Percentiles rank a stretch among this genome's conserved stretches.
These are phyloP conservation scores for Sylvilagus bachmani DNA, from an alignment of 2,113 vertebrate genomes.

Conservation along the genomic window DNA sequence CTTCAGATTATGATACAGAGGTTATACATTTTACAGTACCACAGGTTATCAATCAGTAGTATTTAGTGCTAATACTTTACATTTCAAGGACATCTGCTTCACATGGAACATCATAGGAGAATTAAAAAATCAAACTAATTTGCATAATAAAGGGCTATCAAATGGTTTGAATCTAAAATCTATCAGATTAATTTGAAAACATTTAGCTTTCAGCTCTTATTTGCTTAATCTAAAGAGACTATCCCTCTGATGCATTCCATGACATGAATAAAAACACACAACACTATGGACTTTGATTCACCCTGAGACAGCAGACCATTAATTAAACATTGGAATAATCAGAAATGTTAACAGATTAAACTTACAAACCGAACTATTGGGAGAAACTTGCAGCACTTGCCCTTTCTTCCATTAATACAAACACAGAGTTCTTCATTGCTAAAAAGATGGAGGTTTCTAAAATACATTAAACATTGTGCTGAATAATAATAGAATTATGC, in stretches of 20 bases:
- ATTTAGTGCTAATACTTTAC: neutral
- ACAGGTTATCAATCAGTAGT: neutral
- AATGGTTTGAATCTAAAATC: neutral
- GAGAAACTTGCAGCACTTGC: neutral
- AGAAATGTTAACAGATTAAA: neutral
- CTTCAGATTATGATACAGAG: neutral
- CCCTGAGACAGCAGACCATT: neutral
- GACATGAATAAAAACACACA: neutral
- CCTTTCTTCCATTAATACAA: neutral
- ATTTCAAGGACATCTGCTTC: neutral
- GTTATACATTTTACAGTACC: neutral
- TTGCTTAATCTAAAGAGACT: neutral
- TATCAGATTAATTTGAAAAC: neutral
- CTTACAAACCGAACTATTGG: neutral
- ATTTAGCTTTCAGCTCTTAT: neutral
- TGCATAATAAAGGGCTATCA: neutral
- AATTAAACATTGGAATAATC: neutral
- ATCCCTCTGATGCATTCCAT: neutral
- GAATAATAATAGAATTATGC: neutral
- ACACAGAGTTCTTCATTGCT: neutral
- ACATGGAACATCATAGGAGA: neutral
- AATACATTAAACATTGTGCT: neutral
- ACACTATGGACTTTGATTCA: neutral
- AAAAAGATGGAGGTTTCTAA: neutral
- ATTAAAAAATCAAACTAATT: neutral